Conservation (phyloP, 2,888 invertebrate genomes). For the Spisula solida region DNA sequence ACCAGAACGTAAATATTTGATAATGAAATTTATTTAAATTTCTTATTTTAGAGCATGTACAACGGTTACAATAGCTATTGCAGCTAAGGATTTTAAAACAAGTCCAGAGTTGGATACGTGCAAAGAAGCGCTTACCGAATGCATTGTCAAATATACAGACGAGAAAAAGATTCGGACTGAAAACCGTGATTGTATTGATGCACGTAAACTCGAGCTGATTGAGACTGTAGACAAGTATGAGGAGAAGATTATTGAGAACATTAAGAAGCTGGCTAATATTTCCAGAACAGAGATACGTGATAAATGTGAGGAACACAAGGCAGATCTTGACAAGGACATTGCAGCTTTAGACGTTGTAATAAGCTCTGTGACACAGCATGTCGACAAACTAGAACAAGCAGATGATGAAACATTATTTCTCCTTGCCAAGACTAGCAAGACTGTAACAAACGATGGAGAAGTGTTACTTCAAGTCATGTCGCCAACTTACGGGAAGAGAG, state of each 20-base stretch:
- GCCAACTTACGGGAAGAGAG: background rate
- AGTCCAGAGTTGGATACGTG: background rate
- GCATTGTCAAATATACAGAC: background rate
- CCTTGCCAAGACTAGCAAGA: background rate
- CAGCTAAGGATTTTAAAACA: background rate
- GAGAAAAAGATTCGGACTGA: background rate
- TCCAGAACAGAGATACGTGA: constrained; percentile 1
- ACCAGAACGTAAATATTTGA: too few species aligned
- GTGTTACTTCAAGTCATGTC: background rate
- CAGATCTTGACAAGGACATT: background rate
- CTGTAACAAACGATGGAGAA: background rate
- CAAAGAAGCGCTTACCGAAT: background rate
- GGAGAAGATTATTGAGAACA: background rate
- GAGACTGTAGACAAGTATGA: constrained; percentile 1
- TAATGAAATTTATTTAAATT: too few species aligned
- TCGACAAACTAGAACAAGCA: background rate
- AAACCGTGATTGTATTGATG: background rate
- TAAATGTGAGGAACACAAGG: background rate
- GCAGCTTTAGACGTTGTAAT: background rate
- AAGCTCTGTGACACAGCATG: background rate
- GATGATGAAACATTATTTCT: background rate
- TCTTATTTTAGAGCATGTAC: constrained; percentile 18
- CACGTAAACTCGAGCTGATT: background rate
- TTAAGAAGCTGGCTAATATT: constrained; percentile 3
- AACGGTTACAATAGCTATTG: background rate